phyloP scores from a whole-genome alignment of 2,888 invertebrate genomes.

The Meta bourneti region DNA sequence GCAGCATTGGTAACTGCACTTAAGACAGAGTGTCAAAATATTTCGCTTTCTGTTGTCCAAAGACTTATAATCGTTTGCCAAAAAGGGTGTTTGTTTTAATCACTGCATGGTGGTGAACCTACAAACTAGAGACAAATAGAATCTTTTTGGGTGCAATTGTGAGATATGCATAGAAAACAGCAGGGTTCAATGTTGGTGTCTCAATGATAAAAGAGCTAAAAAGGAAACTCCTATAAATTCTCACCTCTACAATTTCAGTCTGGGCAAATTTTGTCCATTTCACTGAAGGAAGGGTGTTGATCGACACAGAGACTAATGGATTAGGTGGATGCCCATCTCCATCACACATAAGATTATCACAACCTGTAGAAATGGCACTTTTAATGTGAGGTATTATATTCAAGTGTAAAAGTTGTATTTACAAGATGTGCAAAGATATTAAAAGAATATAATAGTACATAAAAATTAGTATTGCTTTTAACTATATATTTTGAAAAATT shows the following conservation, averaged over 20 bases:
- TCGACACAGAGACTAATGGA: constrained; percentile 87
- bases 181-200: no score
- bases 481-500: no score
- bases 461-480: neutral
- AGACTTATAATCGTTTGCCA: no score
- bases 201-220: neutral
- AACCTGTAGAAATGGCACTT: constrained; percentile 82
- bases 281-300: constrained; percentile 80
- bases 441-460: neutral
- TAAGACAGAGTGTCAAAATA: no score
- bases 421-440: neutral
- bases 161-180: no score
- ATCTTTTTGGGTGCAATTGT: no score
- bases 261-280: constrained; percentile 90
- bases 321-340: constrained; percentile 92
- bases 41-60: no score
- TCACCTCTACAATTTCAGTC: constrained; percentile 93
- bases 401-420: neutral
- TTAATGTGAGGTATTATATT: neutral
- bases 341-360: constrained; percentile 94
- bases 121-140: no score
- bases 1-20: no score
- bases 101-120: no score
- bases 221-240: constrained; percentile 67
- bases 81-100: no score